Base-by-base conservation (phyloP, 2,113 vertebrate genomes). In the Alligator mississippiensis region DNA sequence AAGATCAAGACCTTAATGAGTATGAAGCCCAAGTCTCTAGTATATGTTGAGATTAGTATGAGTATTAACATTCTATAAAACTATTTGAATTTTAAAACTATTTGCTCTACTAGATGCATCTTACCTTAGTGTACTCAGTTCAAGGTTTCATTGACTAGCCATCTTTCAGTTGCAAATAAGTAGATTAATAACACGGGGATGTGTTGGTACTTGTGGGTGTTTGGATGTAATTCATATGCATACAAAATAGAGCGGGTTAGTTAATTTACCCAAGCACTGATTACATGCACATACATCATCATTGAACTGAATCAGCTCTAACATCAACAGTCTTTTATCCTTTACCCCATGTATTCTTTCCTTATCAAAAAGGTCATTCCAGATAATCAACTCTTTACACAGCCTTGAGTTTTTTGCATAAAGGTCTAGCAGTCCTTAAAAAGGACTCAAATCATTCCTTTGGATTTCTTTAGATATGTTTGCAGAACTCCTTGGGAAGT, bases 391-490 rank as follows among this genome's bases (percentile, higher is more conserved):
- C 72, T 97, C 90, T 97, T 93, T 82, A 84, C 81, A 95, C 88
- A 95, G 66, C 9, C 59, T 78, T 78, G 15, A 62, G 19, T 47
- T 87, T 96, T 92, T 94, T 81, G 59, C 92, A 93, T 90, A 95
- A 89, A 87, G 60, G n/a, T 62, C 68, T 92, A 85, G 68, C 61
- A 89, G 77, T 85, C 80, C 47, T 94, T 93, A 93, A 93, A 97
- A 97, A 94, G 62, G 80, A 90, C 66, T 96, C 3, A 10, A 95
- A 95, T 95, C 77, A 88, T 10, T 66, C 25, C 13, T 78, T 94
- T 91, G 93, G 82, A 86, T 97, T 97, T 93, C 84, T 68, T 97
- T 82, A 93, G 90, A 79, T 96, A 89, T 85, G 78, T 97, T 95
- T 96, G 86, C 93, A 76, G 78, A 91, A 89, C 93, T 98, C 95